These are phyloP conservation scores for Morpho achilles DNA, from an alignment of 2,888 invertebrate species.

Conservation along the genomic window DNA sequence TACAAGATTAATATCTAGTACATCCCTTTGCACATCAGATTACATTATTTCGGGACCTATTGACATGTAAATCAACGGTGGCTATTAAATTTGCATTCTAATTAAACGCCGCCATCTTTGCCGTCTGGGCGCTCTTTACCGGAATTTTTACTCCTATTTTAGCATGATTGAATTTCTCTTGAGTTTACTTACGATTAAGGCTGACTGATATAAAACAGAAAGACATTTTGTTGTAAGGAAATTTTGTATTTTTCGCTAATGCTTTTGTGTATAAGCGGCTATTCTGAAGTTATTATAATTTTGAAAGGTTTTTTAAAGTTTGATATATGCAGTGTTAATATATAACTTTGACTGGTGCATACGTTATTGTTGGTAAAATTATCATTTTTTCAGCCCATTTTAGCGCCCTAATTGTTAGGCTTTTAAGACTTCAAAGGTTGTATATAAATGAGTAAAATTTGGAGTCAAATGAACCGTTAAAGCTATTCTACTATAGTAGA, in stretches of 20 bases:
- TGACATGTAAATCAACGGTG: constrained; percentile 74
- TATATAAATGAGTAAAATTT: no score
- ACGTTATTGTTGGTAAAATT: no score
- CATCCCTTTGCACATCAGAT: constrained; percentile 63
- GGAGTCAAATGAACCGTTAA: no score
- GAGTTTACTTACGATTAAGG: constrained; percentile 17
- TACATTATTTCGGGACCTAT: constrained; percentile 69
- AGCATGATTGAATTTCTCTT: constrained; percentile 29
- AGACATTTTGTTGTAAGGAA: neutral
- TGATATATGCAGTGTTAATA: no score
- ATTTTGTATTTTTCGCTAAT: neutral
- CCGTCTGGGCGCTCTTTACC: constrained; percentile 45
- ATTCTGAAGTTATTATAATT: no score
- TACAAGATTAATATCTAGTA: constrained; percentile 39
- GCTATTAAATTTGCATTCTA: constrained; percentile 78
- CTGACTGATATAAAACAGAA: neutral
- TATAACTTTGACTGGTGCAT: no score
- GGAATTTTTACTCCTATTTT: constrained; percentile 30
- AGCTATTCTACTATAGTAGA: no score
- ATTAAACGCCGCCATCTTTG: constrained; percentile 57
- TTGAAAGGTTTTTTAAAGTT: no score
- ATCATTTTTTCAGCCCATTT: no score
- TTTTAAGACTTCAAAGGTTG: no score
- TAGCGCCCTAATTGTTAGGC: no score
- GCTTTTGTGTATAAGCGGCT: no score